A percentile compares a stretch with the other conserved stretches of the same genome.
Conservation (phyloP, 2,113 vertebrate species). For the Columbina picui region DNA sequence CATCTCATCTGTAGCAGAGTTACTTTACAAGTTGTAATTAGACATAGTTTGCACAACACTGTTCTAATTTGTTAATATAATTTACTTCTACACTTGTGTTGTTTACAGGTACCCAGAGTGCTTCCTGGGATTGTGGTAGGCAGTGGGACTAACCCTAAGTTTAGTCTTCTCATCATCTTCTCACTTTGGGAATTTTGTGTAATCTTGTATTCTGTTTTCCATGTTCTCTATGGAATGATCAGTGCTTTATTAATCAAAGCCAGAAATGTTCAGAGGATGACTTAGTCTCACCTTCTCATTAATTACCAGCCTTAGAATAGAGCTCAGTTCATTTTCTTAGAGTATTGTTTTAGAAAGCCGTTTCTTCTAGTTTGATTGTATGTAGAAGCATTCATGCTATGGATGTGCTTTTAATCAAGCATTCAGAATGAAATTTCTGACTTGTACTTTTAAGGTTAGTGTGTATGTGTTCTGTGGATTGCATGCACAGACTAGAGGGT, state of each 20-base stretch:
- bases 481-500: background rate
- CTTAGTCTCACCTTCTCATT: background rate
- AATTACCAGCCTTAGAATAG: background rate
- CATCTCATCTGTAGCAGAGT: background rate
- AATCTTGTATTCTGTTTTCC: background rate
- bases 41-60: background rate
- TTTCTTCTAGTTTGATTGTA: background rate
- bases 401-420: background rate
- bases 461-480: background rate
- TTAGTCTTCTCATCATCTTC: background rate
- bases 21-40: background rate
- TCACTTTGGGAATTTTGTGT: background rate
- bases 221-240: background rate
- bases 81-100: background rate
- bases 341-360: background rate
- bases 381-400: background rate
- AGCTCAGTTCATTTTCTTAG: background rate
- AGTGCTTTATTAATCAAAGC: background rate
- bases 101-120: background rate
- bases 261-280: background rate
- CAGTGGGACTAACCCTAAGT: background rate
- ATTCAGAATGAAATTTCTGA: background rate
- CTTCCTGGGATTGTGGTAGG: background rate
- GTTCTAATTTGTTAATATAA: background rate
- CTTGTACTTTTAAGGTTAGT: background rate